A percentile compares a stretch with the other conserved stretches of the same genome.
Evolutionary conservation across 2,888 invertebrate genomes (phyloP).

Genomic region (Eristalinus aeneus): DNA sequence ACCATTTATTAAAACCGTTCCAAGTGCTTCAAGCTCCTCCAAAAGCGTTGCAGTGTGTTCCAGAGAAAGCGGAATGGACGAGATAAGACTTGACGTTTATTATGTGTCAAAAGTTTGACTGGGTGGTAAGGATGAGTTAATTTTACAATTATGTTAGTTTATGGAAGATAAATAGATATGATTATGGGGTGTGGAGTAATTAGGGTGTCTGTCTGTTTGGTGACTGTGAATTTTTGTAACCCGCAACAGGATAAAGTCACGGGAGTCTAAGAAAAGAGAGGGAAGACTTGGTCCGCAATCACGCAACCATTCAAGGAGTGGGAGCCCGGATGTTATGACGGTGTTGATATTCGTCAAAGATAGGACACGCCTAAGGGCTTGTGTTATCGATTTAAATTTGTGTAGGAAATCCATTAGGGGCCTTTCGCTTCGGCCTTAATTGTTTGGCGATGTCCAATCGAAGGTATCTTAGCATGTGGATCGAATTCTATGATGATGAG

Average conservation of each 20-base stretch:
- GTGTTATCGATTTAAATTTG: neutral
- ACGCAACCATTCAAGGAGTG: neutral
- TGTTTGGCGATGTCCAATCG: neutral
- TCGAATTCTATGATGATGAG: too few species aligned
- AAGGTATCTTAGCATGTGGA: too few species aligned
- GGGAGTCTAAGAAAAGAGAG: neutral
- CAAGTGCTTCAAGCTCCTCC: neutral
- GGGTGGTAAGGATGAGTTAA: neutral
- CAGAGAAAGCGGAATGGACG: neutral
- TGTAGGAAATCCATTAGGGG: neutral
- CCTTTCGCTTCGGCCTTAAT: neutral
- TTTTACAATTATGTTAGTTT: neutral
- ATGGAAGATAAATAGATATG: neutral
- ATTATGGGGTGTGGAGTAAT: neutral
- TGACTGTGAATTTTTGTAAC: neutral
- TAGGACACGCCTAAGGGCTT: neutral
- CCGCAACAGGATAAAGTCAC: neutral
- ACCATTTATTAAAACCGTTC: neutral
- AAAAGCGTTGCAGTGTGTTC: neutral
- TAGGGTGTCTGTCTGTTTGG: neutral
- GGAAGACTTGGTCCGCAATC: neutral
- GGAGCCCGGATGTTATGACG: neutral
- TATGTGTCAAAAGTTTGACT: neutral
- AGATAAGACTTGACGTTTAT: neutral
- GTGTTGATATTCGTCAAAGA: neutral